Evolutionary conservation across 2,797 vertebrate species (phyloP), one percentile per base, ranked within the genome.

Genomic region (Danio choprae): DNA sequence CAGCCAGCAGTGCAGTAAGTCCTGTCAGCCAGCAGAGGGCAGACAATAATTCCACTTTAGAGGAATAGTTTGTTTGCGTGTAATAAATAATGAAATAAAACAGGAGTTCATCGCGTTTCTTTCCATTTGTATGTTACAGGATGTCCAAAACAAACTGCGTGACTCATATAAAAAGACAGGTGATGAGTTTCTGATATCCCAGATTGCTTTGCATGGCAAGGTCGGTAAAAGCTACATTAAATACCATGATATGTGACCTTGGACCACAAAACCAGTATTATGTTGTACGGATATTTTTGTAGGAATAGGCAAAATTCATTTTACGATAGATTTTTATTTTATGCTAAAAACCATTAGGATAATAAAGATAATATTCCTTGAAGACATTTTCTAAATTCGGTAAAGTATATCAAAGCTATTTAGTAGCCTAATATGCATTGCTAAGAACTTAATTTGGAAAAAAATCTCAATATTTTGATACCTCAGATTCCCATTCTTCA

Each of bases 111-210:
- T 55, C 10, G 50, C 5, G 11, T 40, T 70, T 15, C 0, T 2
- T 9, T 18, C 18, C 22, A 0, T 53, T 20, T 64, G 43, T 6
- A 16, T 70, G 46, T 46, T 73, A 79, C 87, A 99, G 98, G 98
- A 99, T 46, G 94, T 99, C 86, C 98, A 99, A 90, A 93, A 91
- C 82, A 98, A 94, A 90, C 90, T 99, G 81, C 95, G 95, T 53
- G 98, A 99, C 41, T 72, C 93, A 36, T 95, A 93, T 81, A 98
- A 97, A 87, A 95, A 94, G 85, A 93, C 90, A 0, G 98, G 98
- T 4, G 98, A 99, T 12, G 98, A 99, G 85, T 99, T 99, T 89
- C 89, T 98, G 93, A 97, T 93, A 16, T 97, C 95, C 88, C 94
- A 92, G 88, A 87, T 95, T 53, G 94, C 97, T 46, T 90, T 96